A percentile compares a stretch with the other conserved stretches of the same genome.
phyloP scores from a whole-genome alignment of 64 coral and sea anemone species.

The Porites lutea region DNA sequence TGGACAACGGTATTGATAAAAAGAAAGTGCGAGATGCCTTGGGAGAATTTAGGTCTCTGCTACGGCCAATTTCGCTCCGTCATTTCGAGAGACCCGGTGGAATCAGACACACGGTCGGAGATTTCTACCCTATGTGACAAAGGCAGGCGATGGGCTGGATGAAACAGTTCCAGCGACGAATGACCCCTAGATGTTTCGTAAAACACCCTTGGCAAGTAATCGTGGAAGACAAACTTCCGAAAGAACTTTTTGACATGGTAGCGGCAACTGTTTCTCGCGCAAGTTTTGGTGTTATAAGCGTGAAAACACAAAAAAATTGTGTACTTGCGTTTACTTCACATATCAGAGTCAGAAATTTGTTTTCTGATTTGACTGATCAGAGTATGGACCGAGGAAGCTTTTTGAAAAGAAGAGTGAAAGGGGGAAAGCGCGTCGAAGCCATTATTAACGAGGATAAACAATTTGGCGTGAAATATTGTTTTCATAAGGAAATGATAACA shows the following conservation, averaged over 20 bases:
- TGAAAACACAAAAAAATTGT: not conserved
- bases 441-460: conserved; percentile 69
- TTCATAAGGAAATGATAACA: no score
- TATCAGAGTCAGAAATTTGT: not conserved
- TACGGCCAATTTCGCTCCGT: not conserved
- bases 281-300: not conserved
- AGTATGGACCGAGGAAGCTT: not conserved
- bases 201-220: conserved; percentile 10
- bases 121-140: conserved; percentile 36
- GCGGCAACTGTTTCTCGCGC: not conserved
- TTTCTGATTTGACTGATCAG: conserved; percentile 32
- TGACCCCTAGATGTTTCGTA: conserved; percentile 28
- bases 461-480: no score
- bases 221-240: not conserved
- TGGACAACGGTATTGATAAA: not conserved
- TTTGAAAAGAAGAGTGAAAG: conserved; percentile 40
- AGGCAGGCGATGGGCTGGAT: conserved; percentile 24
- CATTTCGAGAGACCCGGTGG: conserved; percentile 1
- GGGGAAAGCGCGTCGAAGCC: conserved; percentile 50
- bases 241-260: not conserved
- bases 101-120: not conserved
- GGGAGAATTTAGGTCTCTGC: not conserved
- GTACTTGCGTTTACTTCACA: not conserved
- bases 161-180: conserved; percentile 27
- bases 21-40: not conserved